These are phyloP conservation scores for Arbacia lixula DNA, from an alignment of 53 echinoderm and acorn worm species.

Conservation along the genomic window DNA sequence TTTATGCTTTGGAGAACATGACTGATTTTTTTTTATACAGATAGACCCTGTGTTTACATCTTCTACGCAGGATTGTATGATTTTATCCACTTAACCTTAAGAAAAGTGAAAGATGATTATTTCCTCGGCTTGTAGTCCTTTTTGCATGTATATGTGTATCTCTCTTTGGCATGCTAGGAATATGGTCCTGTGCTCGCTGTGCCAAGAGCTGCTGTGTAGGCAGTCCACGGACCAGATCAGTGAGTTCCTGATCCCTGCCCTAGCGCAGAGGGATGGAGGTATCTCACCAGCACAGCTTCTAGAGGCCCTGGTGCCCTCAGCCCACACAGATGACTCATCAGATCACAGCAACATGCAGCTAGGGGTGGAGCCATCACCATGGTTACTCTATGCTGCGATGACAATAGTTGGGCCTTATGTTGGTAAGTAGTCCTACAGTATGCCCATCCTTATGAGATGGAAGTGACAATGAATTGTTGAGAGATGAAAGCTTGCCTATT, in stretches of 20 bases:
- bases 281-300: conserved; percentile 76
- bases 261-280: conserved; percentile 52
- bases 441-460: too few relatives aligned
- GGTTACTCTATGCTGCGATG: conserved; percentile 93
- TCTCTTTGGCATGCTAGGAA: too few relatives aligned
- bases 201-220: conserved; percentile 82
- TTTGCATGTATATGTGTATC: too few relatives aligned
- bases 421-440: conserved; percentile 70
- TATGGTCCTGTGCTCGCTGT: conserved; percentile 71
- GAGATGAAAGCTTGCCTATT: too few relatives aligned
- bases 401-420: conserved; percentile 73
- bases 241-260: conserved; percentile 82
- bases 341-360: conserved; percentile 23
- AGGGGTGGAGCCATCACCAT: conserved; percentile 74
- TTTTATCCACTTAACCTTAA: too few relatives aligned
- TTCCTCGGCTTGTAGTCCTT: too few relatives aligned
- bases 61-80: too few relatives aligned
- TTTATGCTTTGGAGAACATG: too few relatives aligned
- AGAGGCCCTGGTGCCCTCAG: conserved; percentile 67
- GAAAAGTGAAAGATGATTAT: too few relatives aligned
- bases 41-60: too few relatives aligned
- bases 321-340: conserved; percentile 20
- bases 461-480: too few relatives aligned
- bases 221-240: conserved; percentile 89
- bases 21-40: too few relatives aligned